Base-by-base conservation (phyloP, 2,888 invertebrate genomes). In the Vesta saturnalis region DNA sequence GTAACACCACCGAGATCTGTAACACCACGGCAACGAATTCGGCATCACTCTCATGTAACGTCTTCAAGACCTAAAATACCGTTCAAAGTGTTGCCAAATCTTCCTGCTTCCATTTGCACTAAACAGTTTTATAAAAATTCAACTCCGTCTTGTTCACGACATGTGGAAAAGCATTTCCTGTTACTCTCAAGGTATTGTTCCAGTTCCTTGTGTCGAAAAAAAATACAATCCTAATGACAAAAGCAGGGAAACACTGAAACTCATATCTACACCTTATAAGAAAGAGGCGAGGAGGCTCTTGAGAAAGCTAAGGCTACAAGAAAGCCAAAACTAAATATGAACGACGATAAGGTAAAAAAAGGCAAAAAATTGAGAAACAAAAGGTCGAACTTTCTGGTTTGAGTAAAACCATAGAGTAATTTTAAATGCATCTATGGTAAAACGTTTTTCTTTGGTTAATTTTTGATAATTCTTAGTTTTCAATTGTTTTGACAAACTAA, bases 161-260 rank as follows among this genome's bases (percentile, higher is more conserved):
- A n/a, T n/a, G n/a, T n/a, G n/a, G n/a, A n/a, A n/a, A n/a, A n/a
- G n/a, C n/a, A 14, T 47, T 47, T 47, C n/a, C 47, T 15, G 15
- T 47, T 47, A 47, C 47, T 47, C 47, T n/a, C 47, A 47, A 47
- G 47, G 6, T 47, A 47, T n/a, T n/a, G n/a, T 47, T 47, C 14
- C 47, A 47, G 47, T 47, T 47, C 47, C 47, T 47, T 10, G 30
- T 30, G 30, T 5, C 30, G 30, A 30, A 30, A 30, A 10, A 30
- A 30, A 30, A 10, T 30, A 10, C 30, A 30, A 30, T 10, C n/a
- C 47, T 47, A 15, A 47, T 14, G 5, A 47, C n/a, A 47, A 47
- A 15, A 15, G n/a, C n/a, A n/a, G 15, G 47, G 47, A 47, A 47
- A 47, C 47, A 14, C 6, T n/a, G 47, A 47, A 8, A 47, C 47